Evolutionary conservation across 1,140 invertebrate genomes (phyloP).

Genomic region (Drosophila jambulina): DNA sequence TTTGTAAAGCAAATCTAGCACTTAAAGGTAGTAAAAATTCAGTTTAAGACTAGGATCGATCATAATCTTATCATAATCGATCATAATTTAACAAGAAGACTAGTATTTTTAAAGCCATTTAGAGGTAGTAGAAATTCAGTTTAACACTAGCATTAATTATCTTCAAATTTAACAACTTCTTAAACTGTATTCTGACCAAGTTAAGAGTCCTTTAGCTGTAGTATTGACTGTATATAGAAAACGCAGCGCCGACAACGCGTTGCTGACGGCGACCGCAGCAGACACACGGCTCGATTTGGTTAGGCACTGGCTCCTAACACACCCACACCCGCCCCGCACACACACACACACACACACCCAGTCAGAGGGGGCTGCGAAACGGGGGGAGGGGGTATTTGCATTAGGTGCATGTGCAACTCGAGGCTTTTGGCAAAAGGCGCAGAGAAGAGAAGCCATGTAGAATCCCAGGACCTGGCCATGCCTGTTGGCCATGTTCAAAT

Average conservation of each 20-base stretch:
- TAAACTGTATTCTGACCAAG: no score
- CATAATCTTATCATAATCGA: no score
- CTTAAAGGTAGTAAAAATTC: fast-evolving
- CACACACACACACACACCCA: not conserved
- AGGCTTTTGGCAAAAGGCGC: conserved; percentile 67
- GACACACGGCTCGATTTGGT: conserved; percentile 78
- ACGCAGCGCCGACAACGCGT: conserved; percentile 71
- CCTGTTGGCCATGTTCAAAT: conserved; percentile 80
- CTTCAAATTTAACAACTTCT: not conserved
- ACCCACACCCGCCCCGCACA: not conserved
- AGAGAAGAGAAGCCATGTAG: conserved; percentile 49
- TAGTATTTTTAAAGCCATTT: not conserved
- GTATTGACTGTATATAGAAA: conserved; percentile 53
- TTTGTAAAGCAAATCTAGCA: not conserved
- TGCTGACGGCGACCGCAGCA: conserved; percentile 80
- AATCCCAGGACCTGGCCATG: conserved; percentile 39
- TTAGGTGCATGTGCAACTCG: conserved; percentile 80
- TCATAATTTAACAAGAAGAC: no score
- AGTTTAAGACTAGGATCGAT: no score
- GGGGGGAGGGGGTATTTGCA: conserved; percentile 55
- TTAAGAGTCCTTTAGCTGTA: not conserved
- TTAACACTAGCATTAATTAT: not conserved
- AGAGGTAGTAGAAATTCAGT: fast-evolving
- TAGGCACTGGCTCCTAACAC: conserved; percentile 46
- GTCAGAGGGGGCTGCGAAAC: conserved; percentile 8